Evolutionary conservation across 37 sponge, comb jelly and placozoan species (phyloP).

Genomic region (Cladorhizidae sp.): DNA sequence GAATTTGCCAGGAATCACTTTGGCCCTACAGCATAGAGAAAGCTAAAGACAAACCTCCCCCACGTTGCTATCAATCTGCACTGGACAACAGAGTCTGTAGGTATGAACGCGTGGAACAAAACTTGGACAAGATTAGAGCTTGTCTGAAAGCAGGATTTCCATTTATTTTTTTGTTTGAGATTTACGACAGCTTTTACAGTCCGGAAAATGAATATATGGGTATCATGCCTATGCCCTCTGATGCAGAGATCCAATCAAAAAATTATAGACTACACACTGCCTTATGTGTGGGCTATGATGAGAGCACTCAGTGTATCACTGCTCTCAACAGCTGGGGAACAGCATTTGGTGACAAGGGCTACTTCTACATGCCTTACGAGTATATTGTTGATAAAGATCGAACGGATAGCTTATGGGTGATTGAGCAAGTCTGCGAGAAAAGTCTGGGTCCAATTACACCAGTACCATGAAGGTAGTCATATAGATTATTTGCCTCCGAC

Average conservation of each 20-base stretch:
- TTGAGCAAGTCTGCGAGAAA: background rate
- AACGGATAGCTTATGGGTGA: slow-evolving; percentile 9
- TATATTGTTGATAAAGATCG: background rate
- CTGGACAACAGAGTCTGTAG: background rate
- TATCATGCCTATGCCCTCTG: slow-evolving; percentile 1
- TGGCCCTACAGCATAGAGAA: slow-evolving; percentile 9
- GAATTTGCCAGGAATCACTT: slow-evolving; percentile 12
- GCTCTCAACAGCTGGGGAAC: slow-evolving; percentile 23
- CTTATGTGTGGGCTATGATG: slow-evolving; percentile 21
- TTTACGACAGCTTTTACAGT: background rate
- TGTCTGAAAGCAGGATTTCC: slow-evolving; percentile 7
- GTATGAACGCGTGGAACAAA: slow-evolving; percentile 5
- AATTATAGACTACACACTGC: background rate
- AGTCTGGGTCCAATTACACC: too few species aligned
- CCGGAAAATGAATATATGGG: background rate
- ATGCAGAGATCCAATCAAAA: background rate
- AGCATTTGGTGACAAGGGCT: slow-evolving; percentile 13
- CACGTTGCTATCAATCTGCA: background rate
- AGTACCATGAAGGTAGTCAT: too few species aligned
- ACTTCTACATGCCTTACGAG: slow-evolving; percentile 26
- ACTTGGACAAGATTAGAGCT: slow-evolving; percentile 12
- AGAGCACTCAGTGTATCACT: background rate
- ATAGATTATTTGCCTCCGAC: too few species aligned
- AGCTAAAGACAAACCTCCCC: background rate
- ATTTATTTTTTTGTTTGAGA: slow-evolving; percentile 5